phyloP scores from a whole-genome alignment of 2,797 vertebrate species.

The Setipinna tenuifilis region DNA sequence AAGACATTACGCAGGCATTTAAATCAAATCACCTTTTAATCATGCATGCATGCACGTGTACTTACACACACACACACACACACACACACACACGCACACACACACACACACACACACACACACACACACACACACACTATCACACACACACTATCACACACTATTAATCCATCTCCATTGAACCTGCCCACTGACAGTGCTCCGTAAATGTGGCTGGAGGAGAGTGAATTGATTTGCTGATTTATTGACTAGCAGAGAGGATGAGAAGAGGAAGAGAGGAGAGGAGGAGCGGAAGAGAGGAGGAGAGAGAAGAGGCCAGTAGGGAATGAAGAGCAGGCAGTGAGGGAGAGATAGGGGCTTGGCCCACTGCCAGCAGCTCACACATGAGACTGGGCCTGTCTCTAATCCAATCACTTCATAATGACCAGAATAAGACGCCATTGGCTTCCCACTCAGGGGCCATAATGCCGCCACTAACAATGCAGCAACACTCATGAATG shows the following conservation, averaged over 20 bases:
- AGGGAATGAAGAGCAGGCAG: neutral
- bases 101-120: neutral
- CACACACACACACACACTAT: neutral
- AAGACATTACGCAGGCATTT: neutral
- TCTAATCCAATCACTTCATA: neutral
- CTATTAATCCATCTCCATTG: conserved; percentile 1
- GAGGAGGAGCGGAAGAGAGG: too few species aligned
- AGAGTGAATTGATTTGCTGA: neutral
- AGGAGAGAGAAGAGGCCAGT: neutral
- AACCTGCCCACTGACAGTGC: neutral
- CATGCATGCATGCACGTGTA: neutral
- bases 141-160: neutral
- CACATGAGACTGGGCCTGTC: neutral
- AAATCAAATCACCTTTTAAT: neutral
- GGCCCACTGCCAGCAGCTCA: neutral
- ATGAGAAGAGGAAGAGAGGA: too few species aligned
- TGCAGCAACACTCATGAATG: neutral
- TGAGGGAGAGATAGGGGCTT: neutral
- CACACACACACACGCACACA: neutral
- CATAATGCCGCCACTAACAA: neutral
- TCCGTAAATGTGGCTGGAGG: neutral
- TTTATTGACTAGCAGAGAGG: neutral
- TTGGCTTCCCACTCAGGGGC: neutral
- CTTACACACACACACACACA: neutral
- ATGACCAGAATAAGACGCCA: neutral